Evolutionary conservation across 2,113 vertebrate species (phyloP).

Genomic region (Heterocephalus glaber): DNA sequence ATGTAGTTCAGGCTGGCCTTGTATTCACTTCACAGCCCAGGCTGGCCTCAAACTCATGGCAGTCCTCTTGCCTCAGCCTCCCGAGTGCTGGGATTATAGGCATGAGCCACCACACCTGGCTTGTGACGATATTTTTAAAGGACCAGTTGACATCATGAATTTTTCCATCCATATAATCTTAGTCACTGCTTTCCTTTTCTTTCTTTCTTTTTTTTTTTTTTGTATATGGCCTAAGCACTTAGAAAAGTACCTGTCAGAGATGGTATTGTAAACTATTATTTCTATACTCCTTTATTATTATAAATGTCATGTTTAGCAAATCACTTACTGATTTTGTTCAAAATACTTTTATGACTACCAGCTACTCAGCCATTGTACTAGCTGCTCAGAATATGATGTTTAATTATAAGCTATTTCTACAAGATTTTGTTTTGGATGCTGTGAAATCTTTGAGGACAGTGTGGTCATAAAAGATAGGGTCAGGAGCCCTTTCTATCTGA

Average conservation of each 20-base stretch:
- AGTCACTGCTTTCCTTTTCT: neutral
- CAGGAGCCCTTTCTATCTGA: neutral
- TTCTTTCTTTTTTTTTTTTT: neutral
- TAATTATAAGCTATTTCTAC: neutral
- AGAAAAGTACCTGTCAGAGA: neutral
- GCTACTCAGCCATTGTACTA: neutral
- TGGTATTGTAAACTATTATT: neutral
- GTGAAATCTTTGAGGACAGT: neutral
- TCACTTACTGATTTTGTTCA: constrained; percentile 23
- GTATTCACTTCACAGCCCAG: too few relatives aligned
- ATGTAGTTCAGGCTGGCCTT: neutral
- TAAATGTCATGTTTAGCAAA: neutral
- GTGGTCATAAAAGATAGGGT: neutral
- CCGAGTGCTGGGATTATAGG: neutral
- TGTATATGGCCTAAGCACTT: neutral
- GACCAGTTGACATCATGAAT: neutral
- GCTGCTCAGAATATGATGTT: neutral
- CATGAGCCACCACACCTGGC: neutral
- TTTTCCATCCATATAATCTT: neutral
- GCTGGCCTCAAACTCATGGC: neutral
- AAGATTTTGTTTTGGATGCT: neutral
- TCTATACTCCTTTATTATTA: neutral
- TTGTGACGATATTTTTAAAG: neutral
- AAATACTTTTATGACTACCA: neutral
- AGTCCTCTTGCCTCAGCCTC: neutral